Evolutionary conservation across 2,888 invertebrate species (phyloP), one percentile per base, ranked within the genome.

Genomic region (Mythimna albipuncta): DNA sequence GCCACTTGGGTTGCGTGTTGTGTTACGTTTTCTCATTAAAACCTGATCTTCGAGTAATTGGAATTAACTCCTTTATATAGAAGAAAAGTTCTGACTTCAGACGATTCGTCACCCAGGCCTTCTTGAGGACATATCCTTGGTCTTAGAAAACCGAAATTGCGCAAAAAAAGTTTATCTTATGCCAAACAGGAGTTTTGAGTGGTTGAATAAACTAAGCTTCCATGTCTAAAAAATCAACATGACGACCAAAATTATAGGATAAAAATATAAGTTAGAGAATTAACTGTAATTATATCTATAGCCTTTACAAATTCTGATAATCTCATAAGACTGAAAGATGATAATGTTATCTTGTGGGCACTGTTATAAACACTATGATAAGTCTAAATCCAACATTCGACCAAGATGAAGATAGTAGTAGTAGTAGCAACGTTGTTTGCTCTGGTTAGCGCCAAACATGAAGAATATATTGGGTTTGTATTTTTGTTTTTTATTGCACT

Each of bases 381-480:
- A 26, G 11, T n/a, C 11, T 0, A 32, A 64, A 64, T 2, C 11
- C 6, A n/a, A 47, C 55, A 64, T 21, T 80, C n/a, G 13, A 10
- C 6, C 47, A 72, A 68, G 52, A 72, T 67, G 59, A 69, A 68
- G 64, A 75, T 66, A 52, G n/a, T 74, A 0, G 32, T 64, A 10
- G 72, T 93, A 9, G 76, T 93, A 10, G 76, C 32, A 0, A 74
- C 38, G 16, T 41, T 94, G 3, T 79, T 91, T 44, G 89, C 88
- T 57, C 85, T 87, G 82, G 93, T 88, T 38, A 88, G 71, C 57
- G 95, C 93, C 59, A 95, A 94, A 79, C 93, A 94, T 77, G 95
- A 94, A 76, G 80, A 89, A 64, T 95, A 94, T 79, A 81, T 78
- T 61, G 94, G 95, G 95, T 95, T 50, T 86, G 91, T 79, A n/a